Percentiles rank a stretch among this genome's conserved stretches.
These are phyloP conservation scores for Samia ricini DNA, from an alignment of 1,140 invertebrate species.

Conservation along the genomic window DNA sequence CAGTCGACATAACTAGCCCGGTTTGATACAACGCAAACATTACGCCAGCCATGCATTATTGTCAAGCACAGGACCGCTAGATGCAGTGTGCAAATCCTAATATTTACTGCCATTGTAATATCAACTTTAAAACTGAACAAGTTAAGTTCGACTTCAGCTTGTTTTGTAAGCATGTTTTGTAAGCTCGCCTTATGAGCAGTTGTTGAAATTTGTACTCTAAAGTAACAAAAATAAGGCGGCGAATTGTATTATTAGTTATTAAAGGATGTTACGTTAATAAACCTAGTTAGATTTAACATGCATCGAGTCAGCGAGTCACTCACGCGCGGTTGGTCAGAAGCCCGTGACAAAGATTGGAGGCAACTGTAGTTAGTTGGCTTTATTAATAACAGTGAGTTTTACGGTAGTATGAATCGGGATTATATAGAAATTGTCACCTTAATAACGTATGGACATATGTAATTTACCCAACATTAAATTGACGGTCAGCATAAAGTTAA, in stretches of 20 bases:
- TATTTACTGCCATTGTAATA: constrained; percentile 17
- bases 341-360: constrained; percentile 71
- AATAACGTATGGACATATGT: background rate
- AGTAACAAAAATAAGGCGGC: background rate
- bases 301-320: constrained; percentile 61
- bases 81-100: constrained; percentile 19
- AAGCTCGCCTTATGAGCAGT: background rate
- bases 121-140: constrained; percentile 10
- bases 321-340: constrained; percentile 57
- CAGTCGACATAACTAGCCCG: constrained; percentile 66
- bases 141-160: constrained; percentile 18
- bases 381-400: constrained; percentile 67
- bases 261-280: background rate
- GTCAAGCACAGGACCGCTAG: constrained; percentile 66
- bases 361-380: constrained; percentile 42
- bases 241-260: background rate
- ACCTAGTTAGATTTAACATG: constrained; percentile 35
- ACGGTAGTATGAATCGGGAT: constrained; percentile 35
- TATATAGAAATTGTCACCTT: constrained; percentile 10
- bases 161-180: background rate
- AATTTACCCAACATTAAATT: no score
- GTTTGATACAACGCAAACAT: constrained; percentile 74
- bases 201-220: background rate
- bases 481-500: no score
- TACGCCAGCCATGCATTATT: constrained; percentile 76